These are phyloP conservation scores for Embiotoca jacksoni DNA, from an alignment of 2,113 vertebrate species.

Conservation along the genomic window DNA sequence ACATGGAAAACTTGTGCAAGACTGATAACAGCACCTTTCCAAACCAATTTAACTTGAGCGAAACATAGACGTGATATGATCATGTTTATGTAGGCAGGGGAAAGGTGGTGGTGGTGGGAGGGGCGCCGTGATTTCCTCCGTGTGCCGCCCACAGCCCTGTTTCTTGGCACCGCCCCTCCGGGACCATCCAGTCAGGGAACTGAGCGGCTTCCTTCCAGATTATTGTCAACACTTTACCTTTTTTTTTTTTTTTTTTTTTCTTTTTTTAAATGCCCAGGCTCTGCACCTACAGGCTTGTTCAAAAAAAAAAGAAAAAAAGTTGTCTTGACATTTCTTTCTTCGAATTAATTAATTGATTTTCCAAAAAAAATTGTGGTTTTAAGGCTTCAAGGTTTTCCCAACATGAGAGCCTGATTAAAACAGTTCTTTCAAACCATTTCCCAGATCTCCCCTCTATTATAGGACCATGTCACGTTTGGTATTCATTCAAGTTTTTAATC, in stretches of 20 bases:
- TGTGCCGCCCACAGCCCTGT: constrained; percentile 56
- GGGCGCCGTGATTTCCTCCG: constrained; percentile 53
- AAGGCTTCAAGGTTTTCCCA: no score
- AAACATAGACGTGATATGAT: constrained; percentile 13
- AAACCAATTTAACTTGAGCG: not conserved
- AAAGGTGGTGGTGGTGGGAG: not conserved
- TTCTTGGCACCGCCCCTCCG: constrained; percentile 59
- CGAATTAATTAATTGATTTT: no score
- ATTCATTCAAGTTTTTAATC: no score
- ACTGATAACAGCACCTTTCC: not conserved
- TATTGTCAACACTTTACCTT: constrained; percentile 54
- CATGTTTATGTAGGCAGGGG: not conserved
- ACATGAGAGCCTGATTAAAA: not conserved
- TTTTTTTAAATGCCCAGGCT: constrained; percentile 50
- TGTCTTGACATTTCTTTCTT: no score
- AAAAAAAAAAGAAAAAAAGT: no score
- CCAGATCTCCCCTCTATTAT: constrained; percentile 1
- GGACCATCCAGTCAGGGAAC: constrained; percentile 60
- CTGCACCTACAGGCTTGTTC: not conserved
- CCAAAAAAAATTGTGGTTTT: no score
- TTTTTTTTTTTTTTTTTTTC: constrained; percentile 4
- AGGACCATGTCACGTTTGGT: no score
- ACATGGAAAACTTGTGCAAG: not conserved
- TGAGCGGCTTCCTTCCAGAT: constrained; percentile 66
- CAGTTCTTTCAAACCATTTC: not conserved